These are phyloP conservation scores for Drosophila saltans DNA, from an alignment of 1,140 invertebrate genomes.

Conservation along the genomic window DNA sequence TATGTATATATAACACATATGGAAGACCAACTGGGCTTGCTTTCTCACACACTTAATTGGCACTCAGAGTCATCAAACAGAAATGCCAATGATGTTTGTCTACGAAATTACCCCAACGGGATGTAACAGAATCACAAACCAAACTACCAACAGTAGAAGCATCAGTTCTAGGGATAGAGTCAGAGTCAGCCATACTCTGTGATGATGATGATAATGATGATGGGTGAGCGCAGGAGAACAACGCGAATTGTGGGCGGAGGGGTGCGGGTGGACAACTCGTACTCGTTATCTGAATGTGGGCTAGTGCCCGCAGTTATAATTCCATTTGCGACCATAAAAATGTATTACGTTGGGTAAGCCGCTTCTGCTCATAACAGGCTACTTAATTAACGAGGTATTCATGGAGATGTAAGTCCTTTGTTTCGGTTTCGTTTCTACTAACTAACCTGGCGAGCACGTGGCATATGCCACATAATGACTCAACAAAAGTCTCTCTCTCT, in stretches of 20 bases:
- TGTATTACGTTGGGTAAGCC: constrained; percentile 64
- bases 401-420: constrained; percentile 32
- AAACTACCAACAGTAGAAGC: constrained; percentile 11
- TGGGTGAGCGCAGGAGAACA: constrained; percentile 7
- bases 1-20: background rate
- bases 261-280: background rate
- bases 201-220: constrained; percentile 15
- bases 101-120: constrained; percentile 41
- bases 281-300: constrained; percentile 12
- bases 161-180: background rate
- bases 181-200: background rate
- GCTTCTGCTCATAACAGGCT: constrained; percentile 57
- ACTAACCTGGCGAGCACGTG: constrained; percentile 32
- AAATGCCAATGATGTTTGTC: constrained; percentile 58
- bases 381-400: constrained; percentile 66
- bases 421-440: constrained; percentile 42
- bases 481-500: background rate
- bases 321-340: constrained; percentile 71
- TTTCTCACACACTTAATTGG: constrained; percentile 65
- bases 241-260: constrained; percentile 7
- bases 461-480: constrained; percentile 38
- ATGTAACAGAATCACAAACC: constrained; percentile 29
- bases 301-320: constrained; percentile 55
- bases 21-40: constrained; percentile 13
- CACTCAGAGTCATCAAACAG: constrained; percentile 53